phyloP scores from a whole-genome alignment of 2,888 invertebrate species.

The Pterobdella sp. region DNA sequence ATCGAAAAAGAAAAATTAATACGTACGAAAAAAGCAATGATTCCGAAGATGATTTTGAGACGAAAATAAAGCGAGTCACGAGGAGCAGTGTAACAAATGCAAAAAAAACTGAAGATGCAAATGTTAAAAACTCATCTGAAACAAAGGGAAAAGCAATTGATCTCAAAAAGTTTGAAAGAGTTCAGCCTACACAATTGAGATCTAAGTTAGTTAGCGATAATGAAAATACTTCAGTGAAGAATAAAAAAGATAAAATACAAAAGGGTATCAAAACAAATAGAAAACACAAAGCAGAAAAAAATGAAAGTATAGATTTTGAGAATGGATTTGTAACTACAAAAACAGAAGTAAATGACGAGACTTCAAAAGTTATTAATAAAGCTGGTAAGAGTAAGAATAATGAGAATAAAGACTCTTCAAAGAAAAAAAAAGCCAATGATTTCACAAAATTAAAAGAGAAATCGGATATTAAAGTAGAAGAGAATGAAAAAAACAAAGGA shows the following conservation, averaged over 20 bases:
- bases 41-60: slow-evolving; percentile 9
- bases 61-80: neutral
- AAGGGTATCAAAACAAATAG: no score
- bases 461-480: neutral
- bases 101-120: neutral
- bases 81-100: neutral
- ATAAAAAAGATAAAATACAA: neutral
- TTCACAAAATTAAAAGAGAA: neutral
- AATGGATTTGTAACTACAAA: no score
- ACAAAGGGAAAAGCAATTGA: neutral
- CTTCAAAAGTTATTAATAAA: no score
- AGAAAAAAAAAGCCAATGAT: neutral
- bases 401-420: neutral
- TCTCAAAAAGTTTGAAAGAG: neutral
- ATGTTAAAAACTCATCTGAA: neutral
- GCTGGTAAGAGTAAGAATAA: no score
- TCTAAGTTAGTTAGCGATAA: no score
- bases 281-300: no score
- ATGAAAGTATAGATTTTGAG: no score
- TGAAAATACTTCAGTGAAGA: neutral
- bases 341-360: no score
- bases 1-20: slow-evolving; percentile 2
- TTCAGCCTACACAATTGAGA: neutral
- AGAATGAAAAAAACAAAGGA: neutral
- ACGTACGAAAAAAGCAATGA: neutral